Percentiles rank a stretch among this genome's conserved stretches.
These are phyloP conservation scores for Anoplius nigerrimus DNA, from an alignment of 2,888 invertebrate species.

Conservation along the genomic window DNA sequence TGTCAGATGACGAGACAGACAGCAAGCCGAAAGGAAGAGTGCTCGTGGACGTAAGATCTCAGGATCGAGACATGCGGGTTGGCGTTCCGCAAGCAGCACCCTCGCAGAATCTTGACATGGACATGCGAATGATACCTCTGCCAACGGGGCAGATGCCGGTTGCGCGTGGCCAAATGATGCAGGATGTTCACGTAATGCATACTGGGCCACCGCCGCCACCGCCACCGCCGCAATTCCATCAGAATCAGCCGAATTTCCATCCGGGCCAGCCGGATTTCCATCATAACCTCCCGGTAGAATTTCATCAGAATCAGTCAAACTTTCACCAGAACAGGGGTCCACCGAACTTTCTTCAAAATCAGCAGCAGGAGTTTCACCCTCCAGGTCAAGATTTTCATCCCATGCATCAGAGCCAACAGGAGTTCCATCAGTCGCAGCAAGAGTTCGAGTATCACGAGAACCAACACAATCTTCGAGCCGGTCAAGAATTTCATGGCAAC, in stretches of 20 bases:
- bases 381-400: slow-evolving; percentile 62
- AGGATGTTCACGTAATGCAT: slow-evolving; percentile 53
- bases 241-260: slow-evolving; percentile 47
- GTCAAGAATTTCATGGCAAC: slow-evolving; percentile 57
- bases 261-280: slow-evolving; percentile 49
- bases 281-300: slow-evolving; percentile 44
- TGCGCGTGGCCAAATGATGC: slow-evolving; percentile 51
- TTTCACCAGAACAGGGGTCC: slow-evolving; percentile 58
- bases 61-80: slow-evolving; percentile 69
- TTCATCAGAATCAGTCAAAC: slow-evolving; percentile 58
- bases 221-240: slow-evolving; percentile 61
- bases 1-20: slow-evolving; percentile 85
- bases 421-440: slow-evolving; percentile 58
- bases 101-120: slow-evolving; percentile 73
- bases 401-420: slow-evolving; percentile 52
- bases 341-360: slow-evolving; percentile 52
- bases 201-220: slow-evolving; percentile 62
- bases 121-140: slow-evolving; percentile 71
- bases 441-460: slow-evolving; percentile 62
- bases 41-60: slow-evolving; percentile 68
- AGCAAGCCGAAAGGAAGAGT: slow-evolving; percentile 67
- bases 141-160: slow-evolving; percentile 54
- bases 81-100: slow-evolving; percentile 49
- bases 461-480: slow-evolving; percentile 49
- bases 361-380: slow-evolving; percentile 56